A percentile compares a stretch with the other conserved stretches of the same genome.
These are phyloP conservation scores for Lagria hirta DNA, from an alignment of 2,888 invertebrate genomes.

Conservation along the genomic window DNA sequence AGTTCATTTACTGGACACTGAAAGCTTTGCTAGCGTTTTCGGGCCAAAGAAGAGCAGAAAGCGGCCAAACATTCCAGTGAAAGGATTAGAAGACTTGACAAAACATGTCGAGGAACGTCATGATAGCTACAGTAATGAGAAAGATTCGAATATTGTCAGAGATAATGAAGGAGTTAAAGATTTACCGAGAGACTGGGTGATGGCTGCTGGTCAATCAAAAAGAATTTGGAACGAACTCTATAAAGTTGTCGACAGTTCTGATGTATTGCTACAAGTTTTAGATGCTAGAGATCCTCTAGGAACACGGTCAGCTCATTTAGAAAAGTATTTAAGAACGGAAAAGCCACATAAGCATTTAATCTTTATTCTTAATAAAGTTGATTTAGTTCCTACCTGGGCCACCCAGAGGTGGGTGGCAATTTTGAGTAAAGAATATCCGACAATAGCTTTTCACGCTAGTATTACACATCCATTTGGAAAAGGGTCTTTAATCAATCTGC, in stretches of 20 bases:
- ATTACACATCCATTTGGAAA: constrained; percentile 98
- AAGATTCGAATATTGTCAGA: constrained; percentile 80
- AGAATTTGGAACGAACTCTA: constrained; percentile 99
- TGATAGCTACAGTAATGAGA: constrained; percentile 76
- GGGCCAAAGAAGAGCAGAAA: constrained; percentile 93
- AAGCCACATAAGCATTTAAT: constrained; percentile 97
- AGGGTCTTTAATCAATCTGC: constrained; percentile 92
- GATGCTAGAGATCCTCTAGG: constrained; percentile 98
- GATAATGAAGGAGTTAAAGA: constrained; percentile 80
- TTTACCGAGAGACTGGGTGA: constrained; percentile 88
- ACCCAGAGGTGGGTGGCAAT: constrained; percentile 97
- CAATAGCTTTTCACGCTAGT: constrained; percentile 98
- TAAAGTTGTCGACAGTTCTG: constrained; percentile 98
- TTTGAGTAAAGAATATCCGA: constrained; percentile 92
- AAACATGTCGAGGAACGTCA: constrained; percentile 70
- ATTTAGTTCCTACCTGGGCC: constrained; percentile 96
- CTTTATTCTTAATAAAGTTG: constrained; percentile 95
- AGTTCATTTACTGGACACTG: constrained; percentile 94
- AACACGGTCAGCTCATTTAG: constrained; percentile 89
- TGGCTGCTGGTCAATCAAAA: constrained; percentile 93
- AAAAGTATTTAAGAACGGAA: constrained; percentile 89
- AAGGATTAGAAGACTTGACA: constrained; percentile 77
- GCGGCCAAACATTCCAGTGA: constrained; percentile 75
- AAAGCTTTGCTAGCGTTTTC: constrained; percentile 92
- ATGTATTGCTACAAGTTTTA: constrained; percentile 92